Conservation (phyloP, 2,797 vertebrate species). For the Salmo trutta region DNA sequence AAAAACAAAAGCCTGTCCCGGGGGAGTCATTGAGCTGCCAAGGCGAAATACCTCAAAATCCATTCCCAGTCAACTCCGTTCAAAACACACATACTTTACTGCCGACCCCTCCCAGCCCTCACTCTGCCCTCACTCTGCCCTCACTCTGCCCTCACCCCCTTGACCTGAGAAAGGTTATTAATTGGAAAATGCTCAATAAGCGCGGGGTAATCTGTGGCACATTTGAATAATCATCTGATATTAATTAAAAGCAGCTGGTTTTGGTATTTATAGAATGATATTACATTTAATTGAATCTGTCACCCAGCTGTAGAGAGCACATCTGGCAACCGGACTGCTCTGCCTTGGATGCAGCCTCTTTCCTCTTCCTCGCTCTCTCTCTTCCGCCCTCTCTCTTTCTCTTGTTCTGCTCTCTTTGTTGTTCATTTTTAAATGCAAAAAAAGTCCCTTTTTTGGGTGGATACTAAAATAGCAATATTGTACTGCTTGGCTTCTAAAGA, state of each 20-base stretch:
- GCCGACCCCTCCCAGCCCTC: conserved; percentile 21
- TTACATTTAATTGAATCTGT: conserved; percentile 71
- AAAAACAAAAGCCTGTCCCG: conserved; percentile 48
- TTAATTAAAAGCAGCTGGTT: conserved; percentile 81
- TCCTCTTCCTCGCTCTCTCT: conserved; percentile 10
- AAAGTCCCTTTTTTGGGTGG: conserved; percentile 18
- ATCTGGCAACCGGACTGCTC: conserved; percentile 76
- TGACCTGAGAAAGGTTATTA: conserved; percentile 53
- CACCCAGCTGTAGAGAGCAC: conserved; percentile 76
- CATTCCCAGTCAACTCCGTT: conserved; percentile 53
- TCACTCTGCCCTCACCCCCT: conserved; percentile 21
- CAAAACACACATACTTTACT: conserved; percentile 50
- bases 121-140: neutral
- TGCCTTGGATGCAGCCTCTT: conserved; percentile 53
- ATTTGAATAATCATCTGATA: conserved; percentile 74
- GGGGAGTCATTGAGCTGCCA: conserved; percentile 26
- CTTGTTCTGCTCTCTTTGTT: conserved; percentile 24
- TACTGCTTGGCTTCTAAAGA: conserved; percentile 13
- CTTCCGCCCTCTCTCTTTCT: conserved; percentile 25
- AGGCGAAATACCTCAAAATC: conserved; percentile 46
- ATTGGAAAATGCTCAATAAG: conserved; percentile 60
- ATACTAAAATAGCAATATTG: conserved; percentile 17
- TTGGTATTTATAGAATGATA: conserved; percentile 84
- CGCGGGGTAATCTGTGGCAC: conserved; percentile 1
- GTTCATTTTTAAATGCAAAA: conserved; percentile 14